These are phyloP conservation scores for Oophaga pumilio DNA, from an alignment of 2,113 vertebrate species.

Conservation along the genomic window DNA sequence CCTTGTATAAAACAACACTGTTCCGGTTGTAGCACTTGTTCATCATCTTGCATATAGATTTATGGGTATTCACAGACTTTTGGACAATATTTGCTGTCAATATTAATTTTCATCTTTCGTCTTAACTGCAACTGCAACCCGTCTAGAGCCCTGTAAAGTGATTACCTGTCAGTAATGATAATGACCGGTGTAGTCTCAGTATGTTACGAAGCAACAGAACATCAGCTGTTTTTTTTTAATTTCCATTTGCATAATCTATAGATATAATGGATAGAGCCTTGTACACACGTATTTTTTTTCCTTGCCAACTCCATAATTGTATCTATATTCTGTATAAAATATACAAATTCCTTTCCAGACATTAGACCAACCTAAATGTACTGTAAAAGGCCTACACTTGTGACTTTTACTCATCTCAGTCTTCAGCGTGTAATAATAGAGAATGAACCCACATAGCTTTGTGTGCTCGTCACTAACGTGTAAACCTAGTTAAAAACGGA, in stretches of 20 bases:
- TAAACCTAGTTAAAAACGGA: background rate
- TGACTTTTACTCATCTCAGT: background rate
- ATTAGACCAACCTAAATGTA: background rate
- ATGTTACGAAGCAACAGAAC: background rate
- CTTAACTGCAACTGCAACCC: constrained; percentile 10
- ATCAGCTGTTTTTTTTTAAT: background rate
- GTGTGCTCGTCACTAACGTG: background rate
- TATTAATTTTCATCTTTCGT: background rate
- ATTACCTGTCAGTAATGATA: background rate
- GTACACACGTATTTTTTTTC: background rate
- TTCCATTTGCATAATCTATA: background rate
- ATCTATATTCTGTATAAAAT: background rate
- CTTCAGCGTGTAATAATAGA: background rate
- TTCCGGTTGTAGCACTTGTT: background rate
- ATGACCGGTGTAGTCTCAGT: background rate
- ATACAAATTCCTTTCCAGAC: background rate
- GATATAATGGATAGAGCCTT: background rate
- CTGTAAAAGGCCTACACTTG: background rate
- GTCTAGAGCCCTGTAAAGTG: constrained; percentile 16
- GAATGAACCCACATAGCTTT: background rate
- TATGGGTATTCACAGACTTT: background rate
- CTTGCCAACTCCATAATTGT: background rate
- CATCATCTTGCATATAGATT: background rate
- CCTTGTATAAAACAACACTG: background rate
- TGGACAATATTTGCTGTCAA: background rate